These are phyloP conservation scores for Apis florea DNA, from an alignment of 1,140 invertebrate genomes.

Conservation along the genomic window DNA sequence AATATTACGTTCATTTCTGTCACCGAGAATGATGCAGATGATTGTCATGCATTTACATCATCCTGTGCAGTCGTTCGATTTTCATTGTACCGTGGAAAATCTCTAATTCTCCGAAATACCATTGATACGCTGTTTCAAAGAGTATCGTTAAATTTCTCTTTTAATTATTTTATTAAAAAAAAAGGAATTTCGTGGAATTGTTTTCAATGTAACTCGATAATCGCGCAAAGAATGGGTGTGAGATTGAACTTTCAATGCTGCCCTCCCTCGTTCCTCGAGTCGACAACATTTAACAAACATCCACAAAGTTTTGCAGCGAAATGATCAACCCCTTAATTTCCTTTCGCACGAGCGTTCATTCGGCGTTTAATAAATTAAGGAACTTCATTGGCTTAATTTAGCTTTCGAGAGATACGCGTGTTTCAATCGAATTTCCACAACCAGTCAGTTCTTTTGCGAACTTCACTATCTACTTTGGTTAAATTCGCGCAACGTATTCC, in stretches of 20 bases:
- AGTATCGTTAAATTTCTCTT: too few species aligned
- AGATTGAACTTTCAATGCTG: slow-evolving; percentile 23
- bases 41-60: too few species aligned
- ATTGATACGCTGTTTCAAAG: neutral
- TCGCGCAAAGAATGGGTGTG: slow-evolving; percentile 7
- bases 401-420: neutral
- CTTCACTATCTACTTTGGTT: too few species aligned
- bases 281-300: slow-evolving; percentile 41
- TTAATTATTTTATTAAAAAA: neutral
- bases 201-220: slow-evolving; percentile 15
- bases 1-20: too few species aligned
- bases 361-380: slow-evolving; percentile 13
- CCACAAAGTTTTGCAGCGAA: slow-evolving; percentile 13
- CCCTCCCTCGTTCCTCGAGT: neutral
- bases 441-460: too few species aligned
- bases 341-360: neutral
- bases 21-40: too few species aligned
- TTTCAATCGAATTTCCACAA: neutral
- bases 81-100: too few species aligned
- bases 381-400: neutral
- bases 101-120: neutral
- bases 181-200: neutral
- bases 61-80: too few species aligned
- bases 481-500: too few species aligned
- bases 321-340: slow-evolving; percentile 36